phyloP scores from a whole-genome alignment of 2,797 vertebrate genomes.

The Muraenolepis orangiensis region DNA sequence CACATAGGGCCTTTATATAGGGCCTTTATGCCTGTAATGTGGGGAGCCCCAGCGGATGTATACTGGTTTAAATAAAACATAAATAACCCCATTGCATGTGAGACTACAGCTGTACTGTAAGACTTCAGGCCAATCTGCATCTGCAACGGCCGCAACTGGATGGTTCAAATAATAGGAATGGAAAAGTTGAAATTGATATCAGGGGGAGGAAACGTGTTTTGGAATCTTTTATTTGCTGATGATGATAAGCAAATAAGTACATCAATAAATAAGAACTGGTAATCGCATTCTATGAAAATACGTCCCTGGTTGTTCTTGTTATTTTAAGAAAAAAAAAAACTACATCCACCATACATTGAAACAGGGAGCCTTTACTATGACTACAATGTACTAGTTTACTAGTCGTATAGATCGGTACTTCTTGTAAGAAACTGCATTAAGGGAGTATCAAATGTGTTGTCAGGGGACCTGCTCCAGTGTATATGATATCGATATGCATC shows the following conservation, averaged over 20 bases:
- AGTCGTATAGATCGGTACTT: background rate
- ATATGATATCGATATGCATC: background rate
- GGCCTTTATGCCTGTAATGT: background rate
- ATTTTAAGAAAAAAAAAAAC: background rate
- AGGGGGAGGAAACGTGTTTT: background rate
- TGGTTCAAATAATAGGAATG: background rate
- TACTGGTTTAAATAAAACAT: background rate
- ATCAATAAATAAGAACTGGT: no score
- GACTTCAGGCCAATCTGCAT: background rate
- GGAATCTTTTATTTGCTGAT: background rate
- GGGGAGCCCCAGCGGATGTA: background rate
- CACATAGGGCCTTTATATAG: constrained; percentile 58
- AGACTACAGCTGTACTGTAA: background rate
- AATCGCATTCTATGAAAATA: background rate
- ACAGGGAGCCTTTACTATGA: background rate
- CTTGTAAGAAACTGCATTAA: background rate
- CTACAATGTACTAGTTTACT: background rate
- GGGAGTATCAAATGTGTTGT: background rate
- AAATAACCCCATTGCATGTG: background rate
- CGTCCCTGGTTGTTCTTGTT: background rate
- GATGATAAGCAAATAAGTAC: no score
- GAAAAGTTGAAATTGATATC: background rate
- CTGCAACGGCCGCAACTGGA: background rate
- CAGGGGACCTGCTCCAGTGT: background rate
- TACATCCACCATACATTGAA: background rate